A percentile compares a stretch with the other conserved stretches of the same genome.
Conservation (phyloP, 2,113 vertebrate genomes). For the Plecturocebus donacophilus region DNA sequence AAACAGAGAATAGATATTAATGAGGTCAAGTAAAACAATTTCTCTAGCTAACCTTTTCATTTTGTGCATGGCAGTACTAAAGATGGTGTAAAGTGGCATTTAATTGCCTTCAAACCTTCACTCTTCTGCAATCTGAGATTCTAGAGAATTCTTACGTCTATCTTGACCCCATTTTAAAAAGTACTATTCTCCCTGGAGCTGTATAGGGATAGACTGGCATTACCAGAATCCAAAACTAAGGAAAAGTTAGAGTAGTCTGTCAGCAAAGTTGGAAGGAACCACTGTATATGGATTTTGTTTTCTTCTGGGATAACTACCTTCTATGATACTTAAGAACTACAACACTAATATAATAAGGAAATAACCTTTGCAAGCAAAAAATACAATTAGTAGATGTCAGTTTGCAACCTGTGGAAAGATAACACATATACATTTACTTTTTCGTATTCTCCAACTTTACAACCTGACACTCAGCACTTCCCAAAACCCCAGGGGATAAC, state of each 20-base stretch:
- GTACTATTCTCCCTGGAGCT: background rate
- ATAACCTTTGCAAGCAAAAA: constrained; percentile 50
- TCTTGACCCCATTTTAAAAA: constrained; percentile 47
- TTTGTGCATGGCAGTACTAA: constrained; percentile 8
- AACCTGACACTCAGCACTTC: constrained; percentile 52
- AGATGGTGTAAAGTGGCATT: constrained; percentile 12
- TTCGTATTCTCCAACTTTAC: constrained; percentile 57
- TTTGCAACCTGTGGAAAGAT: constrained; percentile 62
- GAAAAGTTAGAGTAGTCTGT: constrained; percentile 16
- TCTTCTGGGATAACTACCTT: background rate
- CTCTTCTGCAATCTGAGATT: background rate
- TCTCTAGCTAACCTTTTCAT: background rate
- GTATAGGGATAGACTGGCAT: background rate
- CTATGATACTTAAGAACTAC: background rate
- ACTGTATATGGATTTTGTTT: background rate
- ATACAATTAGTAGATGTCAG: constrained; percentile 51
- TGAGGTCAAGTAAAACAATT: constrained; percentile 11
- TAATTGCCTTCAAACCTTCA: constrained; percentile 36
- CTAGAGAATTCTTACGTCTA: constrained; percentile 23
- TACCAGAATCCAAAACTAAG: constrained; percentile 55
- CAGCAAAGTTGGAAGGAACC: constrained; percentile 16
- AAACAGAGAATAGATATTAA: background rate
- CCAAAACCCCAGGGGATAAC: constrained; percentile 37
- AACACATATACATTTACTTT: constrained; percentile 41
- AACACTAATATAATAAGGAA: constrained; percentile 50